phyloP scores from a whole-genome alignment of 1,140 invertebrate species.

The Meloidogyne exigua region DNA sequence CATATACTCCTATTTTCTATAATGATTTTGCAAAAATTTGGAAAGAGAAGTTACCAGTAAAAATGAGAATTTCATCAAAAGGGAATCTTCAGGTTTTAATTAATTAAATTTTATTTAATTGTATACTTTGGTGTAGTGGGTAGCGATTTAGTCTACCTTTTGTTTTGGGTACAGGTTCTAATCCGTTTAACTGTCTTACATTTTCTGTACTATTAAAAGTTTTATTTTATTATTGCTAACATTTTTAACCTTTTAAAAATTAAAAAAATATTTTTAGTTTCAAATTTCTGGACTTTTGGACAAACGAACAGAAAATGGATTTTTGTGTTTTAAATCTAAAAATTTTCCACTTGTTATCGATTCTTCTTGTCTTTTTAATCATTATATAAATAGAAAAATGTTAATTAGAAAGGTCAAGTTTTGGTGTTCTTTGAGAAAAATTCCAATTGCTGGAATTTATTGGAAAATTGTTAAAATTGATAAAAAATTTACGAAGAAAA shows the following conservation, averaged over 20 bases:
- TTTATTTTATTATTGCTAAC: no score
- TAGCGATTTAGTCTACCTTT: no score
- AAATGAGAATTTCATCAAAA: not conserved
- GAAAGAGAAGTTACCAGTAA: not conserved
- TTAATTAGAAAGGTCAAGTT: slow-evolving; percentile 5
- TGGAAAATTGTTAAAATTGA: slow-evolving; percentile 12
- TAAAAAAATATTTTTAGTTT: not conserved
- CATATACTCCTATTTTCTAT: not conserved
- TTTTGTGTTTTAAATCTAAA: not conserved
- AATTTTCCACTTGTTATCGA: not conserved
- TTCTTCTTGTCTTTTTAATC: slow-evolving; percentile 1
- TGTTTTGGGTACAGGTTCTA: no score
- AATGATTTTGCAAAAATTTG: not conserved
- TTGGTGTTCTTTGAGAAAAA: slow-evolving; percentile 13
- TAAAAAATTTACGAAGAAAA: not conserved
- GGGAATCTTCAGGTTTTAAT: not conserved
- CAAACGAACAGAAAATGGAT: not conserved
- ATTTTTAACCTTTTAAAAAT: not conserved
- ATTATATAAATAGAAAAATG: not conserved
- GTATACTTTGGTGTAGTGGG: no score
- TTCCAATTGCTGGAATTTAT: slow-evolving; percentile 2
- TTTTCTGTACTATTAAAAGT: no score
- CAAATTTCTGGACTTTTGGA: not conserved
- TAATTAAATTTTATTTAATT: no score
- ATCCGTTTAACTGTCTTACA: no score